These are phyloP conservation scores for Rhinoraja longicauda DNA, from an alignment of 2,797 vertebrate species.

Conservation along the genomic window DNA sequence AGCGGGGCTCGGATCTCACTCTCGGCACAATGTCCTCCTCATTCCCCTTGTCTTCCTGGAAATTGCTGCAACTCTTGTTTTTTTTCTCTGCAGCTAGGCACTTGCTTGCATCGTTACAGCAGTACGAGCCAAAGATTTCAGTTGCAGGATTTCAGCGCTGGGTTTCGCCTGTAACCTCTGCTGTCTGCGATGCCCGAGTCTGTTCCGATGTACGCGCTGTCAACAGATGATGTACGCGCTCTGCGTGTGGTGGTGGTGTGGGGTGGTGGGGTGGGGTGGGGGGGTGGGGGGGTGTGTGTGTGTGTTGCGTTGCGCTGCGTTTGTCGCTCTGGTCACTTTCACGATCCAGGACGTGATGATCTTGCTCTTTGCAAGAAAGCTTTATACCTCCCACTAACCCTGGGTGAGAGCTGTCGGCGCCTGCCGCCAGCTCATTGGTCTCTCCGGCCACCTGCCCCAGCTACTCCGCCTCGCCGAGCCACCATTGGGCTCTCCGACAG, in stretches of 20 bases:
- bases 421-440: background rate
- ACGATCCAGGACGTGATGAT: constrained; percentile 37
- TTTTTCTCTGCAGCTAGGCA: background rate
- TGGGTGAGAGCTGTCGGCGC: background rate
- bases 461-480: background rate
- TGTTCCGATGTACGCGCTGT: background rate
- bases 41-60: background rate
- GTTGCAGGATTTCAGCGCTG: background rate
- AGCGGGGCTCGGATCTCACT: constrained; percentile 1
- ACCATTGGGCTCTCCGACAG: background rate
- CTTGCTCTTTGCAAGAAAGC: background rate
- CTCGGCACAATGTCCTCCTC: background rate
- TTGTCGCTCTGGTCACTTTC: background rate
- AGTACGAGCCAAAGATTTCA: background rate
- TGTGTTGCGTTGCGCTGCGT: background rate
- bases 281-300: no score
- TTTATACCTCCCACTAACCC: constrained; percentile 9
- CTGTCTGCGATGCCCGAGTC: background rate
- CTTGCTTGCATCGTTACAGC: background rate
- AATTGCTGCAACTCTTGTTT: constrained; percentile 5
- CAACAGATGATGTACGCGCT: background rate
- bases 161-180: background rate
- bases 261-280: no score
- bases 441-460: background rate
- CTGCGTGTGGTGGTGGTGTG: background rate